Percentiles rank a stretch among this genome's conserved stretches.
Evolutionary conservation across 1,140 invertebrate species (phyloP).

Genomic region (Caenorhabditis brenneri): DNA sequence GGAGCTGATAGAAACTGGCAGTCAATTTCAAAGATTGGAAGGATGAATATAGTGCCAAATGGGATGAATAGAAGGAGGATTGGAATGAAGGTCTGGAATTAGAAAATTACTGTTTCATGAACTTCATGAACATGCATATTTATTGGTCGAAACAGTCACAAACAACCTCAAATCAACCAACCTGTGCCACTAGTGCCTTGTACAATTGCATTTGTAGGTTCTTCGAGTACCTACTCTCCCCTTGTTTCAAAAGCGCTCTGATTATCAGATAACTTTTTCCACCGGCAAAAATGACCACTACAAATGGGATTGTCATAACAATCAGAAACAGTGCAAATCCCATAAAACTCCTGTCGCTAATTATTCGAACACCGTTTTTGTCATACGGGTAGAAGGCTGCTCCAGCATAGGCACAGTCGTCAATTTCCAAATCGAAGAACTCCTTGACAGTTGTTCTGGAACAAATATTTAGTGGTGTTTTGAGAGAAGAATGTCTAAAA

Average conservation of each 20-base stretch:
- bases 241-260: background rate
- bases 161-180: background rate
- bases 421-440: background rate
- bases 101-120: background rate
- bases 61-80: background rate
- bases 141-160: too few relatives aligned
- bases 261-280: background rate
- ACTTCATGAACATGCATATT: too few relatives aligned
- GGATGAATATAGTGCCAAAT: background rate
- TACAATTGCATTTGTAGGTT: slow-evolving; percentile 9
- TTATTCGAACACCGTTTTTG: background rate
- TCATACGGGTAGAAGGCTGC: background rate
- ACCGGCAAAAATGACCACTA: background rate
- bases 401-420: background rate
- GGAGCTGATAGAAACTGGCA: background rate
- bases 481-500: too few relatives aligned
- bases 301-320: background rate
- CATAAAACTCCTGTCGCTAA: background rate
- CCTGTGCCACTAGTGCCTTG: background rate
- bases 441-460: background rate
- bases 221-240: background rate
- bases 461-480: too few relatives aligned
- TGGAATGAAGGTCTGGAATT: background rate
- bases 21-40: background rate
- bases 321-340: background rate